These are phyloP conservation scores for Drosophila pseudoobscura DNA, from an alignment of 1,140 invertebrate genomes.

Conservation along the genomic window DNA sequence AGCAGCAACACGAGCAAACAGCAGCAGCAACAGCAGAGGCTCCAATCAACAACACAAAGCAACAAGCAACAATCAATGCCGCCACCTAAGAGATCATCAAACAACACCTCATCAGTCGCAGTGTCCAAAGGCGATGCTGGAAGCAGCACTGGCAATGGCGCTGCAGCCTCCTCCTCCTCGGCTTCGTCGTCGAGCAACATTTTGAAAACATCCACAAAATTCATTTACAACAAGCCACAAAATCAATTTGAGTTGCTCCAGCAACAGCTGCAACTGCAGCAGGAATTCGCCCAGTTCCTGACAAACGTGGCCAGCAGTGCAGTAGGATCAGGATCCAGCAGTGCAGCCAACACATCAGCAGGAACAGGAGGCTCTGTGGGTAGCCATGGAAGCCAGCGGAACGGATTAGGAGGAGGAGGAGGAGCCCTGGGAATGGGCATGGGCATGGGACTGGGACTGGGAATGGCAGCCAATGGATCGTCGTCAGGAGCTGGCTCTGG, in stretches of 20 bases:
- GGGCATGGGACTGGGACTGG: constrained; percentile 9
- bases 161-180: constrained; percentile 38
- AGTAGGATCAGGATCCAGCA: constrained; percentile 11
- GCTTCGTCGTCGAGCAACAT: constrained; percentile 48
- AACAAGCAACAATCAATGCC: constrained; percentile 59
- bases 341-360: constrained; percentile 28
- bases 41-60: constrained; percentile 20
- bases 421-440: constrained; percentile 16
- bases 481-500: not conserved
- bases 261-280: constrained; percentile 76
- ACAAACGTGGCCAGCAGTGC: constrained; percentile 75
- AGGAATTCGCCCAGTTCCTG: constrained; percentile 80
- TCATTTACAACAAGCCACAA: constrained; percentile 80
- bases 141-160: not conserved
- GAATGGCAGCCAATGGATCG: no score
- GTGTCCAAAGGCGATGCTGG: constrained; percentile 24
- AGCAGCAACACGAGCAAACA: constrained; percentile 33
- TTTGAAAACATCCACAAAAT: constrained; percentile 76
- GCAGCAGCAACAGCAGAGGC: constrained; percentile 13
- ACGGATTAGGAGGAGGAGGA: constrained; percentile 19
- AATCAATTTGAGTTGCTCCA: constrained; percentile 77
- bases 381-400: constrained; percentile 8
- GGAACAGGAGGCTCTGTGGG: constrained; percentile 6
- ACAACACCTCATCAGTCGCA: constrained; percentile 24
- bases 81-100: constrained; percentile 37